Base-by-base conservation (phyloP, 1,140 invertebrate species). In the Bradysia coprophila region DNA sequence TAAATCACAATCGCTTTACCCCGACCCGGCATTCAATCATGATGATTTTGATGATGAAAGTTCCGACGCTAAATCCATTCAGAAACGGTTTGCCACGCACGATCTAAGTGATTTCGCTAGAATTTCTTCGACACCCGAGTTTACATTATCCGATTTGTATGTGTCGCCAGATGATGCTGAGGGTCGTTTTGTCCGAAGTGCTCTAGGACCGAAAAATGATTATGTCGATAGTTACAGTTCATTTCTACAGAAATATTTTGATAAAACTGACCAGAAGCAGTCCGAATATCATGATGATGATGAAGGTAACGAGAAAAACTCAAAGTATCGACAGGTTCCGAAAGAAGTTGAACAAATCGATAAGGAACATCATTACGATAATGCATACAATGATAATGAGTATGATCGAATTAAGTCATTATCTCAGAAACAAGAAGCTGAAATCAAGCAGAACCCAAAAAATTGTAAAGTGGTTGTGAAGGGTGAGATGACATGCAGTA, bases 401-500 rank as follows among this genome's bases (percentile, higher is more conserved):
- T 36, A 36, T 36, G 33, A 36, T n/a, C 33, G 33, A 36, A 36
- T 36, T 16, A 36, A 36, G n/a, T 9, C n/a, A 15, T 36, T 36
- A 16, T 71, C 69, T 2, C 68, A 71, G 55, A 55, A 64, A 48
- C 65, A 72, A 52, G 63, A 67, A 16, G 67, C 65, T 19, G 64
- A 71, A 55, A 58, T 72, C 6, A 64, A 66, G 48, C 63, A 71
- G 55, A 65, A 69, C 48, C 67, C 67, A n/a, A 68, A 65, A 42
- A 66, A 69, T 46, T 80, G 78, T 46, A 63, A 69, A 45, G 67
- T 76, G 54, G 62, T 76, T 0, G 55, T 67, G 38, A 76, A 66
- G 50, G 70, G 73, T 48, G 69, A 68, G 10, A 71, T 75, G 63
- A 69, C 63, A 5, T 83, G 79, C 49, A 73, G 64, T 31, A 57